Evolutionary conservation across 1,140 invertebrate species (phyloP).

Genomic region (Caerostris extrusa): DNA sequence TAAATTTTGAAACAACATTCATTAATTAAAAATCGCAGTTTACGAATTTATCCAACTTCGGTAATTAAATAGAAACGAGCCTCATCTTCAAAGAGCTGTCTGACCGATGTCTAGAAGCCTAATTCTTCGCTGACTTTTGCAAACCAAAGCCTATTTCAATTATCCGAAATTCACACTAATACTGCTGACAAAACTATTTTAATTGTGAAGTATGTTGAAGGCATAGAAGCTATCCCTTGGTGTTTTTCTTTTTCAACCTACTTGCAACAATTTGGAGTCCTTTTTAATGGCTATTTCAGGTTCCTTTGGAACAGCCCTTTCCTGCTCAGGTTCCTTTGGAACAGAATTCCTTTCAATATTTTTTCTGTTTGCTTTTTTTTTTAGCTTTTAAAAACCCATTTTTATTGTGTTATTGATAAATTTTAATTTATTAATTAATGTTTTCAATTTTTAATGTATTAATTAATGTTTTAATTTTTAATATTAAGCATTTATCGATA

Average conservation of each 20-base stretch:
- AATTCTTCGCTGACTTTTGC: neutral
- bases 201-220: neutral
- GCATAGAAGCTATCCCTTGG: neutral
- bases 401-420: no score
- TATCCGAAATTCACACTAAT: neutral
- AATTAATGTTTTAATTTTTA: no score
- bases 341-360: no score
- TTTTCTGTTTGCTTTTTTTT: no score
- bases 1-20: neutral
- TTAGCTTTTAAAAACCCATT: no score
- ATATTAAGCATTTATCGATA: no score
- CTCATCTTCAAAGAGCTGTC: neutral
- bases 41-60: neutral
- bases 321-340: no score
- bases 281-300: no score
- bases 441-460: no score
- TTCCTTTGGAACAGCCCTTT: no score
- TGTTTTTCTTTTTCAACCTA: neutral
- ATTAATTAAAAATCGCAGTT: neutral
- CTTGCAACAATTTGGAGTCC: no score
- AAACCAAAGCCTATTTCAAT: neutral
- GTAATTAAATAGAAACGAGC: neutral
- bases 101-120: neutral
- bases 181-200: neutral
- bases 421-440: no score